Base-by-base conservation (phyloP, 2,888 invertebrate genomes). In the Gari tellinella region DNA sequence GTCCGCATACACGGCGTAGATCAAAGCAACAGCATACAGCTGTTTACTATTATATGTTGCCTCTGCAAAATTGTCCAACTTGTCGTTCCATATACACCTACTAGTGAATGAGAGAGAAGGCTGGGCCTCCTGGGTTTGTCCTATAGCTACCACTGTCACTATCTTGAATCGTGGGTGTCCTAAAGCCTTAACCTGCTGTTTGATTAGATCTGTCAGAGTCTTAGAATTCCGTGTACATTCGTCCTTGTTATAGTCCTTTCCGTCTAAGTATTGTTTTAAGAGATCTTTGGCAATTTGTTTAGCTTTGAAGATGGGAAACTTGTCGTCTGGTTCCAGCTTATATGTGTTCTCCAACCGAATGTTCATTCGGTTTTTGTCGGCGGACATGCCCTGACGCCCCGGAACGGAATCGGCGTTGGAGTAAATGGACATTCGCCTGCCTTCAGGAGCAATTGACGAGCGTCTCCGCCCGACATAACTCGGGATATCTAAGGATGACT, bases 41-140 rank as follows among this genome's bases (percentile, higher is more conserved):
- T 70, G 68, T 10, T 66, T 70, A 51, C 85, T 88, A 41, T 78
- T 76, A 61, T 77, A 87, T 1, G 79, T 79, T 14, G 82, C 81
- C 56, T 89, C 88, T 2, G 88, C 86, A 63, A 82, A 87, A 56
- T 79, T 87, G 77, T 88, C 89, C 48, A 78, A 70, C 38, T 82
- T 80, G 25, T 77, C 84, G 66, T 88, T 88, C 89, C 89, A 88
- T 26, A 89, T 81, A 72, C 87, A 88, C 25, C 88, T 70, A 61
- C 88, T 88, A 7, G 85, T 82, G 46, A 89, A 78, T 10, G 84
- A 82, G 25, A 88, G 60, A 5, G 86, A 81, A 0, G 86, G 80
- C 17, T 72, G 67, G 1, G 72, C 45, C 1, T 70, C 77, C 41
- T 80, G 70, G 37, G 65, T 65, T 55, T 86, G 83, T 7, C 88